Percentiles rank a stretch among this genome's conserved stretches.
Conservation (phyloP, 1,140 invertebrate species). For the Steinernema khuongi region DNA sequence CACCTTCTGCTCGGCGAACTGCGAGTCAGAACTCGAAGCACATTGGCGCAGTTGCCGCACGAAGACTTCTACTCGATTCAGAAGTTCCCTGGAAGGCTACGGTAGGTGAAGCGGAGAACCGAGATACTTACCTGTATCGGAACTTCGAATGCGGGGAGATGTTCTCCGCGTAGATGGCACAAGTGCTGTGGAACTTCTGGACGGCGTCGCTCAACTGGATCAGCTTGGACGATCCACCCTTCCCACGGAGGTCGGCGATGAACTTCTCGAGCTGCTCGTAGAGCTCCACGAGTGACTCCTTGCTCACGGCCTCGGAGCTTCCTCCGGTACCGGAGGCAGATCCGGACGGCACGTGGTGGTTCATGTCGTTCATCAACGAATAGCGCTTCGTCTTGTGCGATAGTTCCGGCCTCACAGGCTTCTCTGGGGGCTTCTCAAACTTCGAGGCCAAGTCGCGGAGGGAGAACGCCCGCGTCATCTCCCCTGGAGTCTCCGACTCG, state of each 20-base stretch:
- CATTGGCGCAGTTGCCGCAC: slow-evolving; percentile 50
- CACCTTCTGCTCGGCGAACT: slow-evolving; percentile 42
- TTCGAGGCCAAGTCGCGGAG: slow-evolving; percentile 45
- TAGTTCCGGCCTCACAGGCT: neutral
- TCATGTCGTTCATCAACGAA: slow-evolving; percentile 31
- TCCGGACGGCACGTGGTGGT: slow-evolving; percentile 19
- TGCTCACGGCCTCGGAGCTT: slow-evolving; percentile 41
- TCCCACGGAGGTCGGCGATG: slow-evolving; percentile 18
- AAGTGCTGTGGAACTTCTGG: slow-evolving; percentile 55
- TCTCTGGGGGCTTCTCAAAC: slow-evolving; percentile 34
- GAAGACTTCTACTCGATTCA: slow-evolving; percentile 44
- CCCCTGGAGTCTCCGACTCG: slow-evolving; percentile 22
- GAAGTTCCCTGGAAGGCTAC: slow-evolving; percentile 47
- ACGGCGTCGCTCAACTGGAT: slow-evolving; percentile 46
- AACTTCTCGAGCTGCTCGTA: slow-evolving; percentile 36
- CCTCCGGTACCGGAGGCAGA: slow-evolving; percentile 3
- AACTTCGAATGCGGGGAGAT: slow-evolving; percentile 59
- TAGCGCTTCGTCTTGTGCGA: slow-evolving; percentile 27
- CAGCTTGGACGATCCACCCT: slow-evolving; percentile 20
- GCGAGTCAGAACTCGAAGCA: slow-evolving; percentile 22
- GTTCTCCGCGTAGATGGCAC: slow-evolving; percentile 55
- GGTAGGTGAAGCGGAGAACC: neutral
- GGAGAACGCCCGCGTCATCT: slow-evolving; percentile 38
- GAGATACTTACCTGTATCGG: slow-evolving; percentile 45
- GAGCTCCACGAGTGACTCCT: slow-evolving; percentile 47